phyloP scores from a whole-genome alignment of 2,888 invertebrate species.

The Chymomyza fuscimana region DNA sequence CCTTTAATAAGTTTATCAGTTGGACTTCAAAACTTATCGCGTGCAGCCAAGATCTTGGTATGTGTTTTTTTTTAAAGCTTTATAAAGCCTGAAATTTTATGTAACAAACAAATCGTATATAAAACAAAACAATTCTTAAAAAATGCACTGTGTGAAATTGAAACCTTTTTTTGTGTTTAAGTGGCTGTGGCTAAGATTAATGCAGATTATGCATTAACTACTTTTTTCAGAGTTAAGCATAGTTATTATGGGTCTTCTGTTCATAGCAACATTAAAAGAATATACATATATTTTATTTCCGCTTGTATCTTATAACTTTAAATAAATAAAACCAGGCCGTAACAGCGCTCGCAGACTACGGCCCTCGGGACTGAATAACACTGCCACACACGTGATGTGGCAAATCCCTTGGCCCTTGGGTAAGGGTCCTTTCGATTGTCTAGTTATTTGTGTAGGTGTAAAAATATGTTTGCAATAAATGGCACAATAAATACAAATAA shows the following conservation, averaged over 20 bases:
- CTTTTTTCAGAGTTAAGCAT: no score
- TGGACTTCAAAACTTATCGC: slow-evolving; percentile 39
- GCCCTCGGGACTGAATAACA: no score
- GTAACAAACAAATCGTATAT: slow-evolving; percentile 24
- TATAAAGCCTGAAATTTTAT: slow-evolving; percentile 40
- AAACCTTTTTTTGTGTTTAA: neutral
- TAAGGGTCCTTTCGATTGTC: slow-evolving; percentile 66
- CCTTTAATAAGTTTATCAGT: slow-evolving; percentile 51
- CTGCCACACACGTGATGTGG: neutral
- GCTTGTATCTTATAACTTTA: no score
- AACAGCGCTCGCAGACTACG: no score
- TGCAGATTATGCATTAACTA: no score
- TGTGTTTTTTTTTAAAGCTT: slow-evolving; percentile 15
- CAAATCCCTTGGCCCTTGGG: slow-evolving; percentile 54
- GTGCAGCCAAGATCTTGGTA: slow-evolving; percentile 21
- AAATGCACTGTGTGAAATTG: neutral
- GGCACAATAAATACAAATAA: slow-evolving; percentile 53
- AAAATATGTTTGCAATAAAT: slow-evolving; percentile 75
- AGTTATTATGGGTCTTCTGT: no score
- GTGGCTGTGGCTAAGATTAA: neutral
- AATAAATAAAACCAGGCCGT: no score
- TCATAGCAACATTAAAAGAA: no score
- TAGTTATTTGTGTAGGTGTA: slow-evolving; percentile 76
- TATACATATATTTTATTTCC: no score
- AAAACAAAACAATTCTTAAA: slow-evolving; percentile 23